Conservation (phyloP, 2,113 vertebrate species). For the Sylvia atricapilla region DNA sequence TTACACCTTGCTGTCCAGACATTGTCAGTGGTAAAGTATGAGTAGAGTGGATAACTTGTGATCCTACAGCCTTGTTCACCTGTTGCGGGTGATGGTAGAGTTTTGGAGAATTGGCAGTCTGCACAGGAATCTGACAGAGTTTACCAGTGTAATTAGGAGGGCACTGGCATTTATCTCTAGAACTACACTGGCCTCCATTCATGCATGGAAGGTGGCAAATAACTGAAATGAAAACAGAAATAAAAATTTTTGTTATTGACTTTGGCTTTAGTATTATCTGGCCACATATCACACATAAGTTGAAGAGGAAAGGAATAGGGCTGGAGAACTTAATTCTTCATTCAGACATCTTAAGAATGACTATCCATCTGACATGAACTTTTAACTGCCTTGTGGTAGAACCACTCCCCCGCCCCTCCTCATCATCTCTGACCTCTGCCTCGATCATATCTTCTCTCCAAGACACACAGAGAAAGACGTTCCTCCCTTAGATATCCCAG, state of each 20-base stretch:
- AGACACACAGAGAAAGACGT: neutral
- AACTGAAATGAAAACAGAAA: constrained; percentile 77
- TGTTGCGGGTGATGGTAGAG: constrained; percentile 75
- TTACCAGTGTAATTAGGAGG: constrained; percentile 95
- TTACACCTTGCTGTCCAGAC: constrained; percentile 84
- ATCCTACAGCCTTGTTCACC: constrained; percentile 72
- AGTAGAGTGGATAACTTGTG: constrained; percentile 89
- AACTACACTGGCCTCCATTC: constrained; percentile 94
- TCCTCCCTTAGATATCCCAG: neutral
- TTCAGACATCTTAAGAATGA: neutral
- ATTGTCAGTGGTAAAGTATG: constrained; percentile 94
- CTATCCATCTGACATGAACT: neutral
- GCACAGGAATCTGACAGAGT: constrained; percentile 91
- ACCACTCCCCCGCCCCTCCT: neutral
- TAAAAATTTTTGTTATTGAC: constrained; percentile 12
- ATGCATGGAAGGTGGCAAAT: constrained; percentile 98
- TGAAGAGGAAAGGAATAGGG: neutral
- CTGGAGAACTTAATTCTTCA: neutral
- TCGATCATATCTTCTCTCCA: rapidly evolving
- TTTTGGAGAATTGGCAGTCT: constrained; percentile 70
- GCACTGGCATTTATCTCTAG: constrained; percentile 95
- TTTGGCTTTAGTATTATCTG: neutral
- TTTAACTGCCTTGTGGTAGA: neutral
- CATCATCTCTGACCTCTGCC: neutral
- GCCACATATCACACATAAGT: neutral